Evolutionary conservation across 2,113 vertebrate species (phyloP), one percentile per base, ranked within the genome.

Genomic region (Callipepla californica): DNA sequence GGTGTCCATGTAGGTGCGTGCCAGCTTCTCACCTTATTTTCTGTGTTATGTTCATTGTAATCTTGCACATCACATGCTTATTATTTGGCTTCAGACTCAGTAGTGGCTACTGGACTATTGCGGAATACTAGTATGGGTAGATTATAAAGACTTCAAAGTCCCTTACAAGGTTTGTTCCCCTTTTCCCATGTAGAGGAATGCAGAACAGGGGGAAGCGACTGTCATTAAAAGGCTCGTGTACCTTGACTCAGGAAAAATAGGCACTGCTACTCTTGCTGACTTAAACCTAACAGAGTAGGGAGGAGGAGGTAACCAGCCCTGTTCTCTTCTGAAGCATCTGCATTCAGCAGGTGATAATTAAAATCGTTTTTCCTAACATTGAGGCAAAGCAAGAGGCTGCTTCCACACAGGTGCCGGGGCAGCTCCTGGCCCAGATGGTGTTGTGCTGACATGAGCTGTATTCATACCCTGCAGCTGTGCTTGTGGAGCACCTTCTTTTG

Each of bases 381-480:
- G 87, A 94, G 70, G 50, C 67, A 88, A 89, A 40, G 38, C 61
- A 80, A 63, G 67, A 87, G 50, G 23, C 88, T 75, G 44, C 77
- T 95, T 93, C 73, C 57, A 82, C 72, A 82, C 90, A 93, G 94
- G 91, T 95, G 92, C 77, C 80, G 67, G 75, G 74, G 51, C 91
- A 93, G 73, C 48, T 95, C 42, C 58, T 53, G 83, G 86, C 85
- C 70, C 95, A 97, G 93, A 95, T 96, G 96, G 93, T 6, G 1
- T 78, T 72, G 66, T 1, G 4, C 85, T 92, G 85, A 79, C 94
- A 44, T 11, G 61, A 93, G 63, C 26, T 85, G 61, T 68, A 20
- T 85, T 73, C 85, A 82, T 45, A 67, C 70, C 82, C 80, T 93
- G 87, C 85, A 75, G 94, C 84, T 92, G 80, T 8, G 5, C 67